Conservation (phyloP, 1,140 invertebrate genomes). For the Heterodera schachtii region DNA sequence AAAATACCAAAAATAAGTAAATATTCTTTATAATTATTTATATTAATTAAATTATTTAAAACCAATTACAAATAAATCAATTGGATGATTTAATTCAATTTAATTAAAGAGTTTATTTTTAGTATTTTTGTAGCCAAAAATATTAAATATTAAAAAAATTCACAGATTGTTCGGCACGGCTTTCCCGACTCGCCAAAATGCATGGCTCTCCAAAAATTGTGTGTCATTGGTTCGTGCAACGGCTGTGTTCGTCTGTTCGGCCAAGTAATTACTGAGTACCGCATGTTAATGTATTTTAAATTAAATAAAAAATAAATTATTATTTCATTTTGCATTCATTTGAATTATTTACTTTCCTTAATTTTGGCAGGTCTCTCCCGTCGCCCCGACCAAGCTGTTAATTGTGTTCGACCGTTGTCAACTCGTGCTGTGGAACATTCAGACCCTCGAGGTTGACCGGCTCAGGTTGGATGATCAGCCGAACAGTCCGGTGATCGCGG, state of each 20-base stretch:
- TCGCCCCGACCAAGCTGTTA: constrained; percentile 74
- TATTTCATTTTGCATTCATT: too few relatives aligned
- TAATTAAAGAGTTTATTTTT: too few relatives aligned
- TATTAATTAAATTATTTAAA: too few relatives aligned
- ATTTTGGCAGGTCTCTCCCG: constrained; percentile 69
- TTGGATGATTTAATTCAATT: neutral
- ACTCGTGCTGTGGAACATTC: constrained; percentile 93
- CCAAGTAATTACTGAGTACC: too few relatives aligned
- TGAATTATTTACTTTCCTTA: too few relatives aligned
- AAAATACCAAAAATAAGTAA: too few relatives aligned
- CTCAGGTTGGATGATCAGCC: constrained; percentile 51
- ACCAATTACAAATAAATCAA: too few relatives aligned
- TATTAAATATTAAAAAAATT: too few relatives aligned
- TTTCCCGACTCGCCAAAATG: constrained; percentile 96
- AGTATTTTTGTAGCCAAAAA: too few relatives aligned
- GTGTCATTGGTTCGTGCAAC: constrained; percentile 92
- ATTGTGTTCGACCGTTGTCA: constrained; percentile 93
- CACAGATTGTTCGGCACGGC: constrained; percentile 75
- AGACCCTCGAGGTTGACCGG: constrained; percentile 76
- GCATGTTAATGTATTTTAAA: too few relatives aligned
- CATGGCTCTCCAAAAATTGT: constrained; percentile 90
- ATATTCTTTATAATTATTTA: too few relatives aligned
- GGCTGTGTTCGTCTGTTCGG: constrained; percentile 90
- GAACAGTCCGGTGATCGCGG: constrained; percentile 73
- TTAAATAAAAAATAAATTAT: too few relatives aligned